phyloP scores from a whole-genome alignment of 2,797 vertebrate genomes.

The Ispidina picta region DNA sequence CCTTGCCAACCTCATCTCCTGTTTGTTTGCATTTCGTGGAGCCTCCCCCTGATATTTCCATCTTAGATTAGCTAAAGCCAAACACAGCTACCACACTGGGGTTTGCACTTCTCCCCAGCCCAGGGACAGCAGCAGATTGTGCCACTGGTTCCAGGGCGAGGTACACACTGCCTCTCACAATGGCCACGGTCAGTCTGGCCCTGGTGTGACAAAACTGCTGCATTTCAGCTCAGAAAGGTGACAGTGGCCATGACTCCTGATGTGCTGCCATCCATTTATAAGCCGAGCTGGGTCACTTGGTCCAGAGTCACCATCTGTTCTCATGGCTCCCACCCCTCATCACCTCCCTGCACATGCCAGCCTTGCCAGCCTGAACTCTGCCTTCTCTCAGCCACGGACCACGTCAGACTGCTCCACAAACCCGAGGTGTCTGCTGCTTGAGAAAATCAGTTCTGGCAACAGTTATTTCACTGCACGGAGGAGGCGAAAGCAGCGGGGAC shows the following conservation, averaged over 20 bases:
- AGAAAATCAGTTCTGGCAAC: background rate
- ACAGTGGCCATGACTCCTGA: background rate
- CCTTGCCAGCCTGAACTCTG: background rate
- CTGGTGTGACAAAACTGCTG: background rate
- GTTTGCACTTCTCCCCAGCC: background rate
- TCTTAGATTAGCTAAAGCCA: background rate
- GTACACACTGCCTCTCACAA: background rate
- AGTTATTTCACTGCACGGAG: background rate
- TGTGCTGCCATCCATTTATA: background rate
- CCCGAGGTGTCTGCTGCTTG: background rate
- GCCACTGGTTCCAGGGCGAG: background rate
- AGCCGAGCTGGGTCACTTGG: background rate
- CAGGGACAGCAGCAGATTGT: background rate
- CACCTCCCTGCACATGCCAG: background rate
- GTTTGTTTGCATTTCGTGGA: slow-evolving; percentile 24
- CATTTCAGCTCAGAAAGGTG: slow-evolving; percentile 7
- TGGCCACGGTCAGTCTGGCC: background rate
- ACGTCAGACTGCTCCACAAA: background rate
- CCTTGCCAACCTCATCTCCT: slow-evolving; percentile 4
- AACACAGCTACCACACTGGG: background rate
- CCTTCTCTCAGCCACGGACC: background rate
- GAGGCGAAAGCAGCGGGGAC: background rate
- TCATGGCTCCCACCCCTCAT: background rate
- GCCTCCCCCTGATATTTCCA: background rate
- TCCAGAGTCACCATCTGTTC: background rate